Evolutionary conservation across 2,888 invertebrate species (phyloP).

Genomic region (Drosophila trichaetosa): DNA sequence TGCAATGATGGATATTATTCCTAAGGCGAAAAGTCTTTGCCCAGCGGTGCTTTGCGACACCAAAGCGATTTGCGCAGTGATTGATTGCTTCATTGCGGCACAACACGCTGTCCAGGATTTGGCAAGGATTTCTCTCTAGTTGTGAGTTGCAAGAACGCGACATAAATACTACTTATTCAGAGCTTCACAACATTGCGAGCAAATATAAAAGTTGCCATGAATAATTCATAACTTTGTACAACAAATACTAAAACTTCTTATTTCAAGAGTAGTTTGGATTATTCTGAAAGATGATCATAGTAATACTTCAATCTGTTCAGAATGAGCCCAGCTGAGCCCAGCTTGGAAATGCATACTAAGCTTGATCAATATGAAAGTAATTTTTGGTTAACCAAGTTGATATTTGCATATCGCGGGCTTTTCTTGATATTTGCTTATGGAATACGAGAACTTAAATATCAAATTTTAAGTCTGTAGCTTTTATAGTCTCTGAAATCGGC

Average conservation of each 20-base stretch:
- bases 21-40: slow-evolving; percentile 81
- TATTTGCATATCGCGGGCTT: accelerated
- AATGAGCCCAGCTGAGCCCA: not conserved
- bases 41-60: slow-evolving; percentile 82
- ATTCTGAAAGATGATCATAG: not conserved
- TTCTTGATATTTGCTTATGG: not conserved
- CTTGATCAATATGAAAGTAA: not conserved
- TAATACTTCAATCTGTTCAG: not conserved
- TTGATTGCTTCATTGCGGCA: slow-evolving; percentile 79
- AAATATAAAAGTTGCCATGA: not conserved
- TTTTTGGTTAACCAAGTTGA: too few relatives aligned
- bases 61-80: slow-evolving; percentile 77
- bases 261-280: not conserved
- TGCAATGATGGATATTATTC: slow-evolving; percentile 81
- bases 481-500: not conserved
- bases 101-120: slow-evolving; percentile 70
- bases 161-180: slow-evolving; percentile 59
- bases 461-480: accelerated
- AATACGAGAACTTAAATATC: accelerated
- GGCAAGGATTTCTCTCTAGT: slow-evolving; percentile 60
- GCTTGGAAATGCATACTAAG: not conserved
- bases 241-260: not conserved
- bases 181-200: slow-evolving; percentile 11
- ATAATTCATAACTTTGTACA: not conserved
- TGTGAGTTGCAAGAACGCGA: slow-evolving; percentile 31